A percentile compares a stretch with the other conserved stretches of the same genome.
Conservation (phyloP, 2,113 vertebrate genomes). For the Psettodes erumei region DNA sequence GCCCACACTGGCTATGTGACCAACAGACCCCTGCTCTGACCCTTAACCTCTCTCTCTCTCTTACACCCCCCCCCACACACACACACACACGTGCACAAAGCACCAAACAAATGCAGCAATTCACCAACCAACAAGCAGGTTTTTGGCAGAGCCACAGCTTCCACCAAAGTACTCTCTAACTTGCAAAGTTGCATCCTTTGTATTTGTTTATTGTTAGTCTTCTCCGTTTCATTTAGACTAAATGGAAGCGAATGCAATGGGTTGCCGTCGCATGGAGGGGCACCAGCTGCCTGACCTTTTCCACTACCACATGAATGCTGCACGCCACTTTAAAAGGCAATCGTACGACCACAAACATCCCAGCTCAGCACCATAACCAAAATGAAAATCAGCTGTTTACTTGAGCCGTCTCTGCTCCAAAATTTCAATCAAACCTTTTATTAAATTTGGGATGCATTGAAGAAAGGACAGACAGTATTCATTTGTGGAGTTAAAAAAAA, state of each 20-base stretch:
- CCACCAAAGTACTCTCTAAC: too few species aligned
- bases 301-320: not conserved
- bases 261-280: not conserved
- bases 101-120: not conserved
- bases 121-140: not conserved
- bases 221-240: not conserved
- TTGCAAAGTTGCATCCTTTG: not conserved
- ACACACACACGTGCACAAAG: not conserved
- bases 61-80: too few species aligned
- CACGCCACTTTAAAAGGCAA: not conserved
- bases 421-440: not conserved
- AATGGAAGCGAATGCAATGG: not conserved
- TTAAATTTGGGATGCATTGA: not conserved
- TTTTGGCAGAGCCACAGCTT: not conserved
- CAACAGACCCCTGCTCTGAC: constrained; percentile 36
- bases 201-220: not conserved
- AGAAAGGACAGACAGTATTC: not conserved
- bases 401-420: not conserved
- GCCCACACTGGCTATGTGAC: constrained; percentile 39
- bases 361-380: not conserved
- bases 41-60: constrained; percentile 10
- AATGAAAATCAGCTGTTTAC: not conserved
- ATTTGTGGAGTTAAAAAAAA: not conserved
- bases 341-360: not conserved
- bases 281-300: not conserved